These are phyloP conservation scores for Drosophila trapezifrons DNA, from an alignment of 1,140 invertebrate genomes.

Conservation along the genomic window DNA sequence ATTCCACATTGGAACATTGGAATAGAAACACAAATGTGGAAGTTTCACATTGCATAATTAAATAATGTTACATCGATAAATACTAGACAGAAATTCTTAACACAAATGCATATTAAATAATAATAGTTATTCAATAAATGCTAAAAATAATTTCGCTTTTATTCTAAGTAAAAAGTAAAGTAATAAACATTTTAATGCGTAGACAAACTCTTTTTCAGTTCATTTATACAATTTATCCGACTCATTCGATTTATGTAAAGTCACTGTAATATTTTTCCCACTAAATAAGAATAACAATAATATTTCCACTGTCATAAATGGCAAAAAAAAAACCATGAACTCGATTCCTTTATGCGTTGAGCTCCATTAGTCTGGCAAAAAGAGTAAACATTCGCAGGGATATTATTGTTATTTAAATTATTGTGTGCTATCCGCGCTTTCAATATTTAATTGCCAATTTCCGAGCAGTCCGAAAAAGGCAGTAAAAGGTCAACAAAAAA, in stretches of 20 bases:
- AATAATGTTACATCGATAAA: too few species aligned
- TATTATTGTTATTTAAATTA: conserved; percentile 22
- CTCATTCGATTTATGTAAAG: too few species aligned
- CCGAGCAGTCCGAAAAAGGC: conserved; percentile 7
- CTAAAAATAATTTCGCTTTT: too few species aligned
- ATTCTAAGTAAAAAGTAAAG: too few species aligned
- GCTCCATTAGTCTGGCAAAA: background rate
- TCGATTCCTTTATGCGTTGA: background rate
- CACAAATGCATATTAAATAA: too few species aligned
- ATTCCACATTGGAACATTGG: too few species aligned
- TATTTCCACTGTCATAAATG: background rate
- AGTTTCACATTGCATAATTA: too few species aligned
- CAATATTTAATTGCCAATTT: conserved; percentile 65
- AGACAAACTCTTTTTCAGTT: background rate
- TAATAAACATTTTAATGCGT: too few species aligned
- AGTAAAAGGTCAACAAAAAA: conserved; percentile 16
- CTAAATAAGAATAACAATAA: background rate
- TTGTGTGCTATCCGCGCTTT: conserved; percentile 24
- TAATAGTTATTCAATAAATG: too few species aligned
- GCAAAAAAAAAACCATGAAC: background rate
- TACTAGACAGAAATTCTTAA: too few species aligned
- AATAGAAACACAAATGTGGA: too few species aligned
- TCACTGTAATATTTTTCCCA: too few species aligned
- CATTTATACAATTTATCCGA: background rate
- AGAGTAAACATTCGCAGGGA: background rate